phyloP scores from a whole-genome alignment of 1,140 invertebrate genomes.

The Lerema accius region DNA sequence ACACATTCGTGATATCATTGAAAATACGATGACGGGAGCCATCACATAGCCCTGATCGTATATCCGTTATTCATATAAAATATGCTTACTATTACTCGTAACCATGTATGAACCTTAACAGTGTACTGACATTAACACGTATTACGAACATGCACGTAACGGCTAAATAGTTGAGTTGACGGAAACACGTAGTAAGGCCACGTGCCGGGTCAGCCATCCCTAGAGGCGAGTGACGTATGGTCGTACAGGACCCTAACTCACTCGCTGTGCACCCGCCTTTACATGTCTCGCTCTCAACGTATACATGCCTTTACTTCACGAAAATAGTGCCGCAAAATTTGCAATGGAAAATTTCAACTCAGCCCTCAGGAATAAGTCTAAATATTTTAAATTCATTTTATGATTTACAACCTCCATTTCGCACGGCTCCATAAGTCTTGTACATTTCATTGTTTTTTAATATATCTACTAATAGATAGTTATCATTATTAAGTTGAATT shows the following conservation, averaged over 20 bases:
- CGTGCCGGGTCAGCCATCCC: conserved; percentile 40
- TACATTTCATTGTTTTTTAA: too few relatives aligned
- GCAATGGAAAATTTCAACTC: neutral
- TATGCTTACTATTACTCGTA: too few relatives aligned
- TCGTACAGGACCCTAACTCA: conserved; percentile 44
- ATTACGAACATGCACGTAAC: too few relatives aligned
- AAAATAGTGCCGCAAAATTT: conserved; percentile 19
- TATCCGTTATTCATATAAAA: too few relatives aligned
- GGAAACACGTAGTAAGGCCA: conserved; percentile 30
- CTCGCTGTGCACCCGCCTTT: conserved; percentile 38
- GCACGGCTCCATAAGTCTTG: too few relatives aligned
- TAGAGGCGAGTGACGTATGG: conserved; percentile 45
- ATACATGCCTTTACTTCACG: conserved; percentile 4
- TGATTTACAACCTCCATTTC: neutral
- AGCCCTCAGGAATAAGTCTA: neutral
- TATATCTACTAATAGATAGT: too few relatives aligned
- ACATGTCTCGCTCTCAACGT: conserved; percentile 22
- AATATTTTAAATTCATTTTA: neutral
- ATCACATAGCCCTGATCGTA: too few relatives aligned
- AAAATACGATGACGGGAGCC: too few relatives aligned
- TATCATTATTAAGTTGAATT: too few relatives aligned
- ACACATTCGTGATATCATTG: too few relatives aligned
- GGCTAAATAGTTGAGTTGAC: neutral
- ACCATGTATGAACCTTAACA: too few relatives aligned
- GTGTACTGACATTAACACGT: too few relatives aligned